Conservation (phyloP, 1,140 invertebrate genomes). For the Cyclargus thomasi region DNA sequence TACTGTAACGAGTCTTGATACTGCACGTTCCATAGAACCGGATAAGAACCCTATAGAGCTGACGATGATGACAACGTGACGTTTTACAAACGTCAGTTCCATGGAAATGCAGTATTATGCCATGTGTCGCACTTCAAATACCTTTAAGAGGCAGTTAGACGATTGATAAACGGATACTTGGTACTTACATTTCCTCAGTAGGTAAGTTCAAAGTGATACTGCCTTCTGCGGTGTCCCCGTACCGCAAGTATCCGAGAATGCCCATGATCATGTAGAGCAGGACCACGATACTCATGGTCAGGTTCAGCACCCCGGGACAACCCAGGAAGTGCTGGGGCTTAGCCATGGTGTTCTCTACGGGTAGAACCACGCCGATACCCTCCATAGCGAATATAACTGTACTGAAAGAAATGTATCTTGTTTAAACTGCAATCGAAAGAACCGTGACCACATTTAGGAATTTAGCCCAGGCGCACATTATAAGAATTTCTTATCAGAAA, state of each 20-base stretch:
- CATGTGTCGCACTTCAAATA: too few species aligned
- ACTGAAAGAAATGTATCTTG: slow-evolving; percentile 55
- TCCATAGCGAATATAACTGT: slow-evolving; percentile 90
- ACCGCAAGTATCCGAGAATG: slow-evolving; percentile 89
- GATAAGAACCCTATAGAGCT: too few species aligned
- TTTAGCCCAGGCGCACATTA: too few species aligned
- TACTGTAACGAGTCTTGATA: too few species aligned
- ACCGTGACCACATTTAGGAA: too few species aligned
- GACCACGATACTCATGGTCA: slow-evolving; percentile 87
- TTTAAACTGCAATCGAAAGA: slow-evolving; percentile 14
- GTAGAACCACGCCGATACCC: slow-evolving; percentile 89
- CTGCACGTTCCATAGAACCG: too few species aligned
- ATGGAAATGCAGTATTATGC: too few species aligned
- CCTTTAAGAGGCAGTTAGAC: too few species aligned
- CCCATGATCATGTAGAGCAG: slow-evolving; percentile 86
- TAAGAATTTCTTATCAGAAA: slow-evolving; percentile 4
- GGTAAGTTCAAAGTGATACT: slow-evolving; percentile 86
- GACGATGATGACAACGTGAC: too few species aligned
- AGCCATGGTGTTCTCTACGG: slow-evolving; percentile 92
- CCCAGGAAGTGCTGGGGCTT: slow-evolving; percentile 87
- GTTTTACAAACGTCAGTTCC: too few species aligned
- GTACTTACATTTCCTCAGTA: slow-evolving; percentile 76
- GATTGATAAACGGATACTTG: too few species aligned
- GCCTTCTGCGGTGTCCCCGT: slow-evolving; percentile 79
- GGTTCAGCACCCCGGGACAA: slow-evolving; percentile 88